These are phyloP conservation scores for Antechinus stuartii DNA, from an alignment of 2,113 vertebrate genomes.

Conservation along the genomic window DNA sequence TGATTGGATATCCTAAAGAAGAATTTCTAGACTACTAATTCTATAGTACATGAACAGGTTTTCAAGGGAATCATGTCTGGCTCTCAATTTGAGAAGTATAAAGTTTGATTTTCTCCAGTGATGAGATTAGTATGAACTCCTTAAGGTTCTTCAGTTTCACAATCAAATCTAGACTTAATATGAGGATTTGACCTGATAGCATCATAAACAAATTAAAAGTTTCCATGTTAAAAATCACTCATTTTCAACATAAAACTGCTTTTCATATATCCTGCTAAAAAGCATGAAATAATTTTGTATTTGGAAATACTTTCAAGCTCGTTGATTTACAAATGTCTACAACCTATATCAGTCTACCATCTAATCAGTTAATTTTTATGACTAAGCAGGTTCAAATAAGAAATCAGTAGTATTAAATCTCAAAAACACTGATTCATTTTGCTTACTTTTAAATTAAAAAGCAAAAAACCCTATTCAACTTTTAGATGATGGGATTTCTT, in stretches of 20 bases:
- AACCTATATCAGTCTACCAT: too few species aligned
- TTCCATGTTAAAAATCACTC: neutral
- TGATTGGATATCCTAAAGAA: neutral
- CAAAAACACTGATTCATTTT: neutral
- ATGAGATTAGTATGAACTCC: neutral
- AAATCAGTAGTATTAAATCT: neutral
- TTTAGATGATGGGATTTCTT: conserved; percentile 5
- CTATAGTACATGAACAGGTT: neutral
- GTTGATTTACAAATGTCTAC: neutral
- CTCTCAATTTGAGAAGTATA: neutral
- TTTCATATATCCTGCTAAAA: neutral
- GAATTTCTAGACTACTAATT: neutral
- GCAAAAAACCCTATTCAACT: neutral
- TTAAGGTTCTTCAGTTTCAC: neutral
- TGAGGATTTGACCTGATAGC: neutral
- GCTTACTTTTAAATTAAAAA: neutral
- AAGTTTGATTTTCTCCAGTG: neutral
- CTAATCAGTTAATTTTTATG: neutral
- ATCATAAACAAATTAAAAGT: neutral
- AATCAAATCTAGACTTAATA: neutral
- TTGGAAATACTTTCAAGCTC: neutral
- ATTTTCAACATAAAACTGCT: conserved; percentile 9
- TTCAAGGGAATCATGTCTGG: neutral
- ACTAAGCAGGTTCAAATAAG: neutral
- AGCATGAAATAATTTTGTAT: conserved; percentile 10